A percentile compares a stretch with the other conserved stretches of the same genome.
Conservation (phyloP, 2,888 invertebrate species). For the Drosophila acutilabella region DNA sequence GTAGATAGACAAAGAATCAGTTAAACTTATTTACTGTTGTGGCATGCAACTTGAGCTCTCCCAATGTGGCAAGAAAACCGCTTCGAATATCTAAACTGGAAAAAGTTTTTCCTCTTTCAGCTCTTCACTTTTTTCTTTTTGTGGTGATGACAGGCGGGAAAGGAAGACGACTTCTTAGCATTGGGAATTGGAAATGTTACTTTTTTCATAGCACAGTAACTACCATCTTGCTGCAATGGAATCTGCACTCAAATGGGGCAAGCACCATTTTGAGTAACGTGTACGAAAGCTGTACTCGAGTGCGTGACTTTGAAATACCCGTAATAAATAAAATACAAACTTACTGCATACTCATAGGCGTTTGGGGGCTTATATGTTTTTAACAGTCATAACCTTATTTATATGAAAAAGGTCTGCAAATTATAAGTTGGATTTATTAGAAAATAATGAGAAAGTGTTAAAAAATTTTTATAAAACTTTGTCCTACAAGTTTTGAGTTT, state of each 20-base stretch:
- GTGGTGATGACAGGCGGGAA: constrained; percentile 3
- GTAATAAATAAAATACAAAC: neutral
- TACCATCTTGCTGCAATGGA: constrained; percentile 7
- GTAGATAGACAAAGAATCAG: constrained; percentile 1
- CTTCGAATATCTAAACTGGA: constrained; percentile 3
- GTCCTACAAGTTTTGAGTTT: too few species aligned
- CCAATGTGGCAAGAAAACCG: constrained; percentile 2
- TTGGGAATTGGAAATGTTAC: constrained; percentile 10
- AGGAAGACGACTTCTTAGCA: constrained; percentile 5
- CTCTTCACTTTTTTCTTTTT: neutral
- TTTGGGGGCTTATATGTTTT: too few species aligned
- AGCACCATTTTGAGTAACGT: constrained; percentile 24
- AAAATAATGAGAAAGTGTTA: too few species aligned
- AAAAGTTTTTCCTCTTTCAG: neutral
- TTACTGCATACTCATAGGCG: too few species aligned
- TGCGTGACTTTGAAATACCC: neutral
- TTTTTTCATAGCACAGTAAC: too few species aligned
- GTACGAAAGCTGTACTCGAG: neutral
- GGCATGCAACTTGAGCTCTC: constrained; percentile 11
- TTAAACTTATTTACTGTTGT: constrained; percentile 1
- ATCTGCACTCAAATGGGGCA: constrained; percentile 26
- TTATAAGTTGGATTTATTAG: too few species aligned
- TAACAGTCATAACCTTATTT: too few species aligned
- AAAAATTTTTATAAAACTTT: too few species aligned
- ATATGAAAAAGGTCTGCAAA: too few species aligned